These are phyloP conservation scores for Pandion haliaetus DNA, from an alignment of 2,113 vertebrate genomes.

Conservation along the genomic window DNA sequence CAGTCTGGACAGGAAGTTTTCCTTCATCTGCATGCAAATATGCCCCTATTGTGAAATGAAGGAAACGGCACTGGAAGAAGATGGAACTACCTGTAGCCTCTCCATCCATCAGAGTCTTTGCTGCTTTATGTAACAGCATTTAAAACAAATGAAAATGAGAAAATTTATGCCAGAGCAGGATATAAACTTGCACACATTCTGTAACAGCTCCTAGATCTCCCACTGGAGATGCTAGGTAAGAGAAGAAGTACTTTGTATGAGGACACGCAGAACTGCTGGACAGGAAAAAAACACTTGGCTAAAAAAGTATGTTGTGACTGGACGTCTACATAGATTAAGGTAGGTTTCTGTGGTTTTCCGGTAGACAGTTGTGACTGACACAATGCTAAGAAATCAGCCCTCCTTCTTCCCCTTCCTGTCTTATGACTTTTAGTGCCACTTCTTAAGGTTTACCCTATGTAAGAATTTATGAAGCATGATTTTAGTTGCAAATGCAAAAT, in stretches of 20 bases:
- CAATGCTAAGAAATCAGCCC: not conserved
- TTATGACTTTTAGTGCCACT: constrained; percentile 21
- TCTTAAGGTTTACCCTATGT: not conserved
- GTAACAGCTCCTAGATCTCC: not conserved
- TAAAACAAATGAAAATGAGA: not conserved
- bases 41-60: not conserved
- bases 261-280: not conserved
- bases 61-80: not conserved
- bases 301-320: constrained; percentile 40
- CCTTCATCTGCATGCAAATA: not conserved
- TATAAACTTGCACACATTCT: not conserved
- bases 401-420: constrained; percentile 62
- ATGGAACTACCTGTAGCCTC: not conserved
- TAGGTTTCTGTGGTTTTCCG: constrained; percentile 65
- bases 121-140: not conserved
- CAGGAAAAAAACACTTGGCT: constrained; percentile 34
- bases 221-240: not conserved
- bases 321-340: not conserved
- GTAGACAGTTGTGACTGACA: constrained; percentile 66
- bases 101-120: not conserved
- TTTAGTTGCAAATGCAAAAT: not conserved
- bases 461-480: not conserved
- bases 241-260: not conserved
- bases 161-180: not conserved
- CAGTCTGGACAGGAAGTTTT: not conserved